Base-by-base conservation (phyloP, 2,888 invertebrate genomes). In the Cantharis flavilabris region DNA sequence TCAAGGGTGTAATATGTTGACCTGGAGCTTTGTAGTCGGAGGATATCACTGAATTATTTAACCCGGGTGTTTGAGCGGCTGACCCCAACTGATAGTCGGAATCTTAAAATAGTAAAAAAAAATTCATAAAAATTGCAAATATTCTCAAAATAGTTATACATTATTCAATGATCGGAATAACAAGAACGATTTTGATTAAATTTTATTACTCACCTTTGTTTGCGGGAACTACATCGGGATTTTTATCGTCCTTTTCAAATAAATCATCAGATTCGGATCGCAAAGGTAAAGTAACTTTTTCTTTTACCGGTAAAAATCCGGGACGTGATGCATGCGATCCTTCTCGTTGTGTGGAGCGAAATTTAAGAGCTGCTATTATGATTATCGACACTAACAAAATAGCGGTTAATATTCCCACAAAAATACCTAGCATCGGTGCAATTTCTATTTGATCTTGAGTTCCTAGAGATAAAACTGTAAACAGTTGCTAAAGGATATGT, bases 141-240 rank as follows among this genome's bases (percentile, higher is more conserved):
- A 49, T 7, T 49, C n/a, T n/a, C n/a, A n/a, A 49, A 49, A 49
- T 49, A 49, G 49, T n/a, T 49, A 49, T 49, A 49, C 49, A 49
- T 49, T 49, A 49, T 49, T 49, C 49, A 49, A 49, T 49, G 49
- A 49, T 49, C 49, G 49, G 9, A 49, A 49, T 49, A 49, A n/a
- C 49, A 49, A 49, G 49, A 49, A 49, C 49, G 49, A 49, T 49
- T 49, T 13, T 49, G 49, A 49, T 49, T 49, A 49, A 73, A 69
- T 18, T 16, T 30, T 16, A 73, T 70, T 62, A 79, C 79, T 89
- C 90, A 96, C 96, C 95, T 93, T 96, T 96, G 87, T 95, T 96
- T 83, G 94, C 93, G 28, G 96, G 96, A 78, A 96, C 94, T 81
- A 96, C 95, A 87, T 96, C 96, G 28, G 96, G 96, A 90, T 96